Evolutionary conservation across 2,797 vertebrate species (phyloP), one percentile per base, ranked within the genome.

Genomic region (Morus bassanus): DNA sequence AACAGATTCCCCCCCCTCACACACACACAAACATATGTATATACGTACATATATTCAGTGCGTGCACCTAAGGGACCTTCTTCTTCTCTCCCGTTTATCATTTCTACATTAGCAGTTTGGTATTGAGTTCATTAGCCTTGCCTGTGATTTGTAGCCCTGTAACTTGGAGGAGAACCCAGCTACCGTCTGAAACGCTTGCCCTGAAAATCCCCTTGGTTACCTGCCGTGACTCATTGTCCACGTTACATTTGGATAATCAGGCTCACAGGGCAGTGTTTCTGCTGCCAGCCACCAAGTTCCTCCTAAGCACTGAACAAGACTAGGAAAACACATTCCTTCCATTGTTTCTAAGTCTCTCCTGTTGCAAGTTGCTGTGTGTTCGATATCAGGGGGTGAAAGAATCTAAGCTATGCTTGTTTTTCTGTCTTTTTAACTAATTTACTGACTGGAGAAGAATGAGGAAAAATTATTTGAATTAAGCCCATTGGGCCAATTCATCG

Each of bases 311-410:
- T 9, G 24, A 90, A n/a, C 2, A 0, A 65, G 72, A 50, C 13
- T 0, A 13, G 75, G 53, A 91, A 93, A 95, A 94, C 94, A 88
- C 96, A 97, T 97, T 96, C 96, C 82, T 95, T 73, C 96, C 79
- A 94, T 96, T 97, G 96, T 97, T 97, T 43, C 61, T 7, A 30
- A 54, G 93, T 92, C 82, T 93, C 96, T 97, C 87, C 87, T 92
- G 82, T 92, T 85, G 91, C 94, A 93, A 92, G 96, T 97, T 97
- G 95, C 96, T 79, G 87, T 95, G 95, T 96, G 89, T 84, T 96
- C 51, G 91, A 84, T 94, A 86, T 31, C 5, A 2, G 87, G 33
- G 68, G 23, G 61, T 4, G 3, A 76, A 97, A 96, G 92, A 91
- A 97, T 96, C 87, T 46, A 43, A 88, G 75, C 82, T 93, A 90